Percentiles rank a stretch among this genome's conserved stretches.
Conservation (phyloP, 1,140 invertebrate species). For the Drosophila saltans region DNA sequence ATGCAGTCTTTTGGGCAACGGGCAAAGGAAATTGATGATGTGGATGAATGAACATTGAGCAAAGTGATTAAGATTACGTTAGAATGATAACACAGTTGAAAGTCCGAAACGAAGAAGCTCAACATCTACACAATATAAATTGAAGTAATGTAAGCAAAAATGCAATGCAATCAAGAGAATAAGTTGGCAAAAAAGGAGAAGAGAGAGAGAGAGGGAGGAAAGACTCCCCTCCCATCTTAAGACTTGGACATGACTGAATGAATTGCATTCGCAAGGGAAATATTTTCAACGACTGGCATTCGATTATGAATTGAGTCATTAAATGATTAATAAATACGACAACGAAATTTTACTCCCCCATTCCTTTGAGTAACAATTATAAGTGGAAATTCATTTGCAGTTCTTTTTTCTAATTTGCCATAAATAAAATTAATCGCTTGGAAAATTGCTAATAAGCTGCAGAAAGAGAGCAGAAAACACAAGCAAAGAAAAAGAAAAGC, state of each 20-base stretch:
- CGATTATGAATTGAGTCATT: slow-evolving; percentile 13
- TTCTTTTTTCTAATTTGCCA: slow-evolving; percentile 20
- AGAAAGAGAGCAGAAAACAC: neutral
- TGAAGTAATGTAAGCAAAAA: slow-evolving; percentile 13
- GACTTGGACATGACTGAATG: neutral
- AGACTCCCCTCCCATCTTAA: neutral
- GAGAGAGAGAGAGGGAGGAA: no score
- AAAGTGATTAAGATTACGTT: slow-evolving; percentile 83
- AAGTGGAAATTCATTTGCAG: slow-evolving; percentile 4
- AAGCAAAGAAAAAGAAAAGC: slow-evolving; percentile 16
- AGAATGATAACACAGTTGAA: slow-evolving; percentile 63
- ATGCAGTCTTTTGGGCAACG: slow-evolving; percentile 41
- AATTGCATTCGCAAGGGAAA: slow-evolving; percentile 1
- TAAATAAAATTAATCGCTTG: slow-evolving; percentile 66
- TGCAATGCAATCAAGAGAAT: slow-evolving; percentile 12
- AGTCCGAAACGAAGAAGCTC: slow-evolving; percentile 3
- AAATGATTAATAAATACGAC: neutral
- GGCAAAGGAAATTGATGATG: slow-evolving; percentile 81
- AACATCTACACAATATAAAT: slow-evolving; percentile 9
- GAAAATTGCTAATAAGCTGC: slow-evolving; percentile 68
- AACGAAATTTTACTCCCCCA: neutral
- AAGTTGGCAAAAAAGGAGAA: neutral
- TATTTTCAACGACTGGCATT: neutral
- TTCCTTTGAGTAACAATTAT: neutral
- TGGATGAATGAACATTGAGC: slow-evolving; percentile 82